phyloP scores from a whole-genome alignment of 2,888 invertebrate genomes.

The Linnaemya tessellans region DNA sequence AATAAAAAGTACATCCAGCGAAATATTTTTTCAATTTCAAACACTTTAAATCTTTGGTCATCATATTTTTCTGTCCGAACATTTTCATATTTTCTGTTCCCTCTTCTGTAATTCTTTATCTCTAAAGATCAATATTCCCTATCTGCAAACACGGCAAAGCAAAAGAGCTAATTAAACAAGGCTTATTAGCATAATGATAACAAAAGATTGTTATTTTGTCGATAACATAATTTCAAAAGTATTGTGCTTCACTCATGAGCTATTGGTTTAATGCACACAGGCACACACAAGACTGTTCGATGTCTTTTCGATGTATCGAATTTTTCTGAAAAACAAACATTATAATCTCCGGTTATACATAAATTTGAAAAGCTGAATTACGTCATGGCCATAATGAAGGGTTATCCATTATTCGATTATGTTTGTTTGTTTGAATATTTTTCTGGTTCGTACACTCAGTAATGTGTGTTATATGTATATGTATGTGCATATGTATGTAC shows the following conservation, averaged over 20 bases:
- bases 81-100: neutral
- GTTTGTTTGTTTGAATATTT: neutral
- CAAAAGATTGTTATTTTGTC: slow-evolving; percentile 38
- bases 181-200: slow-evolving; percentile 47
- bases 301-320: slow-evolving; percentile 1
- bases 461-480: neutral
- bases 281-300: neutral
- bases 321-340: slow-evolving; percentile 7
- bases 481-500: neutral
- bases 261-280: neutral
- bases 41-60: no score
- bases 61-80: neutral
- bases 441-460: neutral
- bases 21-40: no score
- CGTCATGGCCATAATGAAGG: slow-evolving; percentile 39
- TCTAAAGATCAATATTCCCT: slow-evolving; percentile 40
- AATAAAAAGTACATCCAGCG: no score
- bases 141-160: neutral
- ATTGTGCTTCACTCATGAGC: neutral
- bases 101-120: neutral
- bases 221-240: slow-evolving; percentile 16
- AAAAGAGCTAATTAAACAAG: slow-evolving; percentile 19
- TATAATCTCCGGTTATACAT: slow-evolving; percentile 18
- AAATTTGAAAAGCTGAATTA: slow-evolving; percentile 7
- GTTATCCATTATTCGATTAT: slow-evolving; percentile 9